A percentile compares a stretch with the other conserved stretches of the same genome.
Conservation (phyloP, 2,113 vertebrate species). For the Motacilla tschutschensis region DNA sequence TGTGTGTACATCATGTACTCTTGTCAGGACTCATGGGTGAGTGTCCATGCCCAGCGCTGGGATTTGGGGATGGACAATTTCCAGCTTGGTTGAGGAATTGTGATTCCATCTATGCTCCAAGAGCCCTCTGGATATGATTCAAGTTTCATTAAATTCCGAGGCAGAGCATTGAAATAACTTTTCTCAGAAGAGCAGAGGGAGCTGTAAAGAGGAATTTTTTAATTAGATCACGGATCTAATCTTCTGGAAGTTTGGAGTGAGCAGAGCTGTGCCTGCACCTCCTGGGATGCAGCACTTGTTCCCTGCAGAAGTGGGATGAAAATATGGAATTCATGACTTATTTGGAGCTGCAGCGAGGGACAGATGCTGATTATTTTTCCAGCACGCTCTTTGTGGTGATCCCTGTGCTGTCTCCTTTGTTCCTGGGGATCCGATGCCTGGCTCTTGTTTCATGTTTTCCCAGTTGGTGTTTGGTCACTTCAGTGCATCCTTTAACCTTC, state of each 20-base stretch:
- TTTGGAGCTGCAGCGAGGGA: neutral
- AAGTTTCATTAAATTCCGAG: neutral
- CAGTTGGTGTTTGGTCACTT: slow-evolving; percentile 12
- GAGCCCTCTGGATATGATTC: neutral
- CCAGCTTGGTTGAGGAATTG: neutral
- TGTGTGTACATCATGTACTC: neutral
- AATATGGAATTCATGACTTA: neutral
- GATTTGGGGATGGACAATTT: neutral
- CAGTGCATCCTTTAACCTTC: neutral
- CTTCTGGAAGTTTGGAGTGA: neutral
- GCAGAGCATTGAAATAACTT: neutral
- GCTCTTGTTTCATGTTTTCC: slow-evolving; percentile 12
- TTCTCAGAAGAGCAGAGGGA: neutral
- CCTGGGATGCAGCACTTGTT: neutral
- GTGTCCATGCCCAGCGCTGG: neutral
- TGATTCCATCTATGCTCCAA: neutral
- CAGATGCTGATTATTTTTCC: neutral
- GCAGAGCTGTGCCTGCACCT: neutral
- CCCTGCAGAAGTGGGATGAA: neutral
- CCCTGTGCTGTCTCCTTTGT: neutral
- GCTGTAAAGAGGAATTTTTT: neutral
- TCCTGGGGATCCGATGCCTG: neutral
- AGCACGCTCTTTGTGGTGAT: neutral
- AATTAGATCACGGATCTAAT: neutral
- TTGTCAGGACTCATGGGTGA: neutral